Base-by-base conservation (phyloP, 1,140 invertebrate species). In the Rhyzopertha dominica region DNA sequence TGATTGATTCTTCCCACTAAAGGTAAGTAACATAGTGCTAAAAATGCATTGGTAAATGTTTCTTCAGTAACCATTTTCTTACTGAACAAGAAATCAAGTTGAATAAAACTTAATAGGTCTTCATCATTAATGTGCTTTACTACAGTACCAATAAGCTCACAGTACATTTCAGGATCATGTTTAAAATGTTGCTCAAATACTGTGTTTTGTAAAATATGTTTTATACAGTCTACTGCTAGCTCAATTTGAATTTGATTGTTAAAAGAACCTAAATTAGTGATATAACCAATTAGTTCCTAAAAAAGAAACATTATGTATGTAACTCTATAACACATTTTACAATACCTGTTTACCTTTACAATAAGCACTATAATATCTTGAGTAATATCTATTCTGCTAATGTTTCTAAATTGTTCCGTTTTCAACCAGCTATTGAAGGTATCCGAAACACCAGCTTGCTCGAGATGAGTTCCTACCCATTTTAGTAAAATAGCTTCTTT, bases 181-280 rank as follows among this genome's bases (percentile, higher is more conserved):
- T 51, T 41, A 41, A 59, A 60, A 51, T 53, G 60, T 8, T 52
- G 43, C 26, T 51, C 35, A 45, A 61, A 61, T 34, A 49, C 39
- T 14, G 22, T 31, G 24, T 49, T 50, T 32, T 45, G 31, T 23
- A 26, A 28, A 36, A 57, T 39, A 28, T 39, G n/a, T 39, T 31
- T 31, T 8, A n/a, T 51, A 26, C 5, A 23, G 32, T 13, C 16
- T 13, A 12, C n/a, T 24, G 7, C 18, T 45, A 23, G 5, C n/a
- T 25, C 2, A 43, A 42, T 26, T 14, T 24, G 18, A 53, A 12
- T 19, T 42, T 43, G n/a, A n/a, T n/a, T 5, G 43, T 20, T 24
- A 23, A 10, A 16, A 51, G 32, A 26, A 53, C 8, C 51, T 53
- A 38, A 42, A 53, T 48, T 37, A 39, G 22, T 38, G 22, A 1